phyloP scores from a whole-genome alignment of 2,888 invertebrate genomes.

The Anagyrus pseudococci region DNA sequence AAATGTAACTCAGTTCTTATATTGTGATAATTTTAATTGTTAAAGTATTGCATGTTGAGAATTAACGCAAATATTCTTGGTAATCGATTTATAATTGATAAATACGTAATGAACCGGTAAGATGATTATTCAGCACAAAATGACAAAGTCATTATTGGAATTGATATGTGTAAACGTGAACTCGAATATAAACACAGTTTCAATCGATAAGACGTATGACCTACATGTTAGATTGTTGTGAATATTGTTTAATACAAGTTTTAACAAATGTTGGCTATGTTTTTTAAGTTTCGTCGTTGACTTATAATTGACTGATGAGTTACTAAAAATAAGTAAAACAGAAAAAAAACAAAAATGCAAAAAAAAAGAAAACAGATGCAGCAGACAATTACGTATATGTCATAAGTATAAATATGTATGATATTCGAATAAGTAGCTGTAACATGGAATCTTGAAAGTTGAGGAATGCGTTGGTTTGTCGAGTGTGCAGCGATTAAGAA shows the following conservation, averaged over 20 bases:
- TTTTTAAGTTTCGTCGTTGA: slow-evolving; percentile 48
- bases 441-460: slow-evolving; percentile 28
- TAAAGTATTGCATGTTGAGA: too few species aligned
- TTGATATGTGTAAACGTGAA: too few species aligned
- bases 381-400: slow-evolving; percentile 36
- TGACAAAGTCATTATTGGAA: too few species aligned
- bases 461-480: slow-evolving; percentile 44
- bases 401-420: slow-evolving; percentile 37
- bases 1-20: too few species aligned
- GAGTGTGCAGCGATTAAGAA: slow-evolving; percentile 43
- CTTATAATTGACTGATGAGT: slow-evolving; percentile 38
- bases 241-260: slow-evolving; percentile 58
- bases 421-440: slow-evolving; percentile 23
- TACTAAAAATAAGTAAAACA: slow-evolving; percentile 10
- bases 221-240: slow-evolving; percentile 58
- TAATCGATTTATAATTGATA: too few species aligned
- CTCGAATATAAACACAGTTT: too few species aligned
- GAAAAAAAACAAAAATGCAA: neutral
- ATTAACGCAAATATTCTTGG: too few species aligned
- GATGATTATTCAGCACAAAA: too few species aligned
- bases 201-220: too few species aligned
- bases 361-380: slow-evolving; percentile 18
- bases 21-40: too few species aligned
- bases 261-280: slow-evolving; percentile 54
- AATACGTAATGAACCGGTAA: too few species aligned